A percentile compares a stretch with the other conserved stretches of the same genome.
phyloP scores from a whole-genome alignment of 1,140 invertebrate species.

The Thalassaphorura encarpata region DNA sequence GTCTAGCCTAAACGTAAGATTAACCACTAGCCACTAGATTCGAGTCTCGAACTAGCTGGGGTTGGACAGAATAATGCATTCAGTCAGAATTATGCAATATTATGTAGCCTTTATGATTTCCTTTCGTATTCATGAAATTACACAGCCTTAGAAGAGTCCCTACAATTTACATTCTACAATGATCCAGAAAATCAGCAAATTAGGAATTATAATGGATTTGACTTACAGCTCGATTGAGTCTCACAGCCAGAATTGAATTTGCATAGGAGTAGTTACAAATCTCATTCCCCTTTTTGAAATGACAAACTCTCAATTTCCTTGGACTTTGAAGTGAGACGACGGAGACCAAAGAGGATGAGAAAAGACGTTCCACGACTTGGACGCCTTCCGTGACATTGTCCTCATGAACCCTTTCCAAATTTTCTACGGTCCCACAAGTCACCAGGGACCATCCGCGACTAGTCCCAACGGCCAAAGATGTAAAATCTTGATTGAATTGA shows the following conservation, averaged over 20 bases:
- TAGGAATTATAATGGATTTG: neutral
- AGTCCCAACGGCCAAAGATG: conserved; percentile 29
- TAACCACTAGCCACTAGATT: too few species aligned
- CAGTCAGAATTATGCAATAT: too few species aligned
- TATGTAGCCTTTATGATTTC: too few species aligned
- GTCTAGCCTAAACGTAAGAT: too few species aligned
- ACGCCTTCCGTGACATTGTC: conserved; percentile 68
- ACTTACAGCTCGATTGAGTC: conserved; percentile 88
- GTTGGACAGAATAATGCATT: neutral
- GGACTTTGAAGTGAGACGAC: conserved; percentile 85
- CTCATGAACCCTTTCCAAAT: conserved; percentile 28
- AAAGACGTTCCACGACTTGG: conserved; percentile 88
- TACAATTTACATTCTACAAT: neutral
- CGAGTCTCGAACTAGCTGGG: too few species aligned
- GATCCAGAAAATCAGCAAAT: neutral
- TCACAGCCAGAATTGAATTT: conserved; percentile 92
- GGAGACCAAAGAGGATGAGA: conserved; percentile 92
- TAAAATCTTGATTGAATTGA: conserved; percentile 32
- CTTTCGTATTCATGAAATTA: too few species aligned
- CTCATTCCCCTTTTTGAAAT: conserved; percentile 96
- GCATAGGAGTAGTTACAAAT: conserved; percentile 98
- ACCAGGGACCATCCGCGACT: conserved; percentile 29
- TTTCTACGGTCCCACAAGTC: conserved; percentile 19
- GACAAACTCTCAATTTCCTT: conserved; percentile 88
- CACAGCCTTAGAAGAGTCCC: too few species aligned